Evolutionary conservation across 2,113 vertebrate genomes (phyloP).

Genomic region (Mirza zaza): DNA sequence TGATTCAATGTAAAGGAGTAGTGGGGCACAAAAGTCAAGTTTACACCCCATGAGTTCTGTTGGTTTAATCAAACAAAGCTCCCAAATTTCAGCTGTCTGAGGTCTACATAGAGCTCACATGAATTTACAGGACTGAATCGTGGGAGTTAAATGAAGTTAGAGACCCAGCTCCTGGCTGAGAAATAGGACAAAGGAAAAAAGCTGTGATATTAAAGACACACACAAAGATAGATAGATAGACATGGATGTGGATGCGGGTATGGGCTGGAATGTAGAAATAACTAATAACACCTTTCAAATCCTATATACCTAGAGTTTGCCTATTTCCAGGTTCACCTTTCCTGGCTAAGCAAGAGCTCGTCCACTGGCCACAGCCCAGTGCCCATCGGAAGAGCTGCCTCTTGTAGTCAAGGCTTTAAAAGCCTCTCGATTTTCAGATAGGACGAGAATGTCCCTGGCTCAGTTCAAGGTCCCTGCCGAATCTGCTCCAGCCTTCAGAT

Average conservation of each 20-base stretch:
- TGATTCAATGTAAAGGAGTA: background rate
- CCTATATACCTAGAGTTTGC: background rate
- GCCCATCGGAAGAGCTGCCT: background rate
- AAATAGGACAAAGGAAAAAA: background rate
- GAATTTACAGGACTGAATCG: background rate
- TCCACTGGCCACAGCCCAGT: accelerated
- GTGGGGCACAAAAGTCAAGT: background rate
- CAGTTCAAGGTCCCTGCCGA: background rate
- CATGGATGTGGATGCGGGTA: background rate
- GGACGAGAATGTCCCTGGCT: background rate
- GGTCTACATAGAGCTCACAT: background rate
- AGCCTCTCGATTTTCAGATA: background rate
- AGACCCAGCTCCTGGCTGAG: background rate
- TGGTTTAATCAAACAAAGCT: background rate
- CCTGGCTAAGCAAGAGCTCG: background rate
- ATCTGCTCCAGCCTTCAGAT: accelerated
- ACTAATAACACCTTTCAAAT: background rate
- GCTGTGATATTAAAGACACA: background rate
- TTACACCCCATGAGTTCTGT: background rate
- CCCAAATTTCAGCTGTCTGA: background rate
- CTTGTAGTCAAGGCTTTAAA: background rate
- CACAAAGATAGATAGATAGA: background rate
- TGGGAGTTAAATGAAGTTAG: background rate
- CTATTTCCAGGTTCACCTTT: background rate
- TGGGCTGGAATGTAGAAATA: background rate